Conservation (phyloP, 2,797 vertebrate genomes). For the Gila robusta region DNA sequence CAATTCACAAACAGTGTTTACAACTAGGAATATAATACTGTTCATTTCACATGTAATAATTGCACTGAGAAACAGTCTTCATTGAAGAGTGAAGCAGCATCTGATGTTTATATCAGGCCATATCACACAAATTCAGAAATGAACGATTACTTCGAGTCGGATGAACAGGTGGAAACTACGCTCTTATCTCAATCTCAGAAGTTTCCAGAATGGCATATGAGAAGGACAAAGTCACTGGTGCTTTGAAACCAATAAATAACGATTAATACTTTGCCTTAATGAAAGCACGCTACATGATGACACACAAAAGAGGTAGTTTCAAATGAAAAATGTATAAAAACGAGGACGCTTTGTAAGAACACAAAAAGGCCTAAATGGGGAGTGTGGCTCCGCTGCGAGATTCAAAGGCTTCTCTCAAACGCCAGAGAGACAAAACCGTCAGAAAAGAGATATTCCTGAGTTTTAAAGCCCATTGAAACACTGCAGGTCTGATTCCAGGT, state of each 20-base stretch:
- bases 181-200: constrained; percentile 44
- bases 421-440: constrained; percentile 66
- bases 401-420: not conserved
- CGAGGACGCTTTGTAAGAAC: constrained; percentile 58
- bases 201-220: constrained; percentile 64
- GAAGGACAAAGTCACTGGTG: constrained; percentile 72
- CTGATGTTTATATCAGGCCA: not conserved
- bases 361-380: constrained; percentile 14
- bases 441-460: constrained; percentile 82
- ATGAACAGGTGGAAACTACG: constrained; percentile 7
- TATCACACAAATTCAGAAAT: not conserved
- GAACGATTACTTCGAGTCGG: constrained; percentile 10
- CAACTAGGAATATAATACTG: constrained; percentile 69
- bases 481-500: constrained; percentile 76
- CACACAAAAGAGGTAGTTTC: constrained; percentile 95
- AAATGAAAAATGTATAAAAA: constrained; percentile 82
- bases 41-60: constrained; percentile 49
- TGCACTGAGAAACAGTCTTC: constrained; percentile 54
- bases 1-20: constrained; percentile 69
- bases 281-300: constrained; percentile 83
- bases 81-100: constrained; percentile 33
- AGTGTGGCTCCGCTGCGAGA: not conserved
- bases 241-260: constrained; percentile 83
- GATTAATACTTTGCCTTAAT: constrained; percentile 77
- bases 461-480: constrained; percentile 54